Percentiles rank a stretch among this genome's conserved stretches.
phyloP scores from a whole-genome alignment of 2,113 vertebrate species.

The Bos javanicus region DNA sequence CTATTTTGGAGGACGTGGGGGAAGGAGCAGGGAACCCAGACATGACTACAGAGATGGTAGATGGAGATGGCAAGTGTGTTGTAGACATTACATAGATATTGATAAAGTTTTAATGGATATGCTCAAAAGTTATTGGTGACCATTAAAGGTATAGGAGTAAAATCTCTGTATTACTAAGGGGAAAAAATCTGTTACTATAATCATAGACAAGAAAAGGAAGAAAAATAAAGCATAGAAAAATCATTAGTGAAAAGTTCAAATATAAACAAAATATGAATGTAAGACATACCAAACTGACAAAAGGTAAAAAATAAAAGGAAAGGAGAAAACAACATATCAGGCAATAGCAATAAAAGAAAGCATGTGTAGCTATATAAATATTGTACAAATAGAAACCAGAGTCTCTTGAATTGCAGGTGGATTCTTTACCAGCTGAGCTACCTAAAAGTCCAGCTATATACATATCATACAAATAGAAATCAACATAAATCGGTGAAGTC shows the following conservation, averaged over 20 bases:
- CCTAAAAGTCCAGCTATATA: neutral
- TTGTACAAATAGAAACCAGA: neutral
- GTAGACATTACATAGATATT: neutral
- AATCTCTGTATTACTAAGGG: neutral
- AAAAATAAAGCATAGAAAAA: neutral
- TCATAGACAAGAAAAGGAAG: neutral
- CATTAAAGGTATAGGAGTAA: neutral
- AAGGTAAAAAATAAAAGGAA: neutral
- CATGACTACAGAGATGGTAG: neutral
- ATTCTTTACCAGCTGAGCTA: neutral
- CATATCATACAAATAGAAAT: neutral
- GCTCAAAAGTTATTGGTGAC: neutral
- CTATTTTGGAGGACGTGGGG: neutral
- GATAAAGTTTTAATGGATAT: neutral
- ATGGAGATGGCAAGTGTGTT: neutral
- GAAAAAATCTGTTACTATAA: neutral
- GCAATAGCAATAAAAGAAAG: neutral
- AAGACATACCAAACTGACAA: neutral
- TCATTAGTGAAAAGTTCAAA: neutral
- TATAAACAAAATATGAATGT: neutral
- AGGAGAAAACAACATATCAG: neutral
- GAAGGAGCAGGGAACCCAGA: neutral
- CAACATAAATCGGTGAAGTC: neutral
- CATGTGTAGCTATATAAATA: neutral
- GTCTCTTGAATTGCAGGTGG: neutral